Evolutionary conservation across 2,797 vertebrate genomes (phyloP), one percentile per base, ranked within the genome.

Genomic region (Lepus oiostolus): DNA sequence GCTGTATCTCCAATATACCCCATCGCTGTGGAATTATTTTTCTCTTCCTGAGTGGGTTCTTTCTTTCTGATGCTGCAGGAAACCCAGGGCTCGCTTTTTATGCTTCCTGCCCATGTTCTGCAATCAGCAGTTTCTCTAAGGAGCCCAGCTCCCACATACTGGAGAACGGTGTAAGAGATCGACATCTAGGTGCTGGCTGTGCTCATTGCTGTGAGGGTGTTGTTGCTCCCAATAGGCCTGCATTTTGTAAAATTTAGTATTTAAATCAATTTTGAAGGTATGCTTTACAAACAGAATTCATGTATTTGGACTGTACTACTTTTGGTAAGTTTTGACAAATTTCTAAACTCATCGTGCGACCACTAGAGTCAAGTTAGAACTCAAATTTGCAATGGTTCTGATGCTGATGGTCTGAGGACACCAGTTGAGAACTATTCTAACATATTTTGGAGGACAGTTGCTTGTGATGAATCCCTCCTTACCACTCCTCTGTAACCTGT

Each of bases 311-410:
- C 21, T 58, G 1, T 35, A 60, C 11, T 58, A 5, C 11, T 85
- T 88, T 54, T 88, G 54, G 19, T 52, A 47, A 80, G 35, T 88
- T 85, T 88, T 62, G 54, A 54, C 35, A 91, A 47, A 50, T 93
- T 47, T 77, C 35, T 54, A 76, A 70, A 75, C 19, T 1, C 22
- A 17, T 47, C 1, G 54, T 35, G n/a, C 42, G 3, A 42, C 35
- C 11, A 58, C 54, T 62, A 24, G 1, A 28, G 1, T 58, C 32
- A 68, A 81, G 50, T 21, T 63, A 60, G 88, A 82, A 3, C 35
- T 22, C 26, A 13, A 5, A 26, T 52, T 82, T 13, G 28, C 11
- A 16, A 0, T 85, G 58, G 79, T 70, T 80, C n/a, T 58, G 58
- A 85, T 26, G 65, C n/a, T 32, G 38, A 28, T 14, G 42, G 19